These are phyloP conservation scores for Synergus gifuensis DNA, from an alignment of 2,888 invertebrate genomes.

Conservation along the genomic window DNA sequence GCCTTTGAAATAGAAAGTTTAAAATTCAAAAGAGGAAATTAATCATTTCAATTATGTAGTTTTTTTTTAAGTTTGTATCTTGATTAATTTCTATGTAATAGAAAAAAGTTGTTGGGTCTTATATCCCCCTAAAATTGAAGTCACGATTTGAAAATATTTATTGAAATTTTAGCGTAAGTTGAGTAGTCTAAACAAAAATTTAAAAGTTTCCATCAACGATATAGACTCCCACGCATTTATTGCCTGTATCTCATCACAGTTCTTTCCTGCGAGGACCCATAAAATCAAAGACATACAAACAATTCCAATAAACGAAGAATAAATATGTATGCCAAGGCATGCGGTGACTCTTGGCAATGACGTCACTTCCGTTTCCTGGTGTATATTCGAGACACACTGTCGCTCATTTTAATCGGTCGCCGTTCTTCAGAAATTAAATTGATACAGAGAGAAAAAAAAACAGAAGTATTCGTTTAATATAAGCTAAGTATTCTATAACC, in stretches of 20 bases:
- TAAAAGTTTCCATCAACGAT: not conserved
- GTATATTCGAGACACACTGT: conserved; percentile 61
- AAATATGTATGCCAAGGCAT: conserved; percentile 61
- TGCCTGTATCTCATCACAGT: not conserved
- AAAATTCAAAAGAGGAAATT: too few species aligned
- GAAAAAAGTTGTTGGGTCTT: not conserved
- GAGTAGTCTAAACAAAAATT: not conserved
- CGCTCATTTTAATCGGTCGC: conserved; percentile 69
- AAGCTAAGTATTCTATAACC: conserved; percentile 3
- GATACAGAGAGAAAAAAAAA: not conserved
- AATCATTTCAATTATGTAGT: too few species aligned
- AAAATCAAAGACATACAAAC: conserved; percentile 65
- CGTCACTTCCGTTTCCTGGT: conserved; percentile 75
- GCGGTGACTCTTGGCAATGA: conserved; percentile 61
- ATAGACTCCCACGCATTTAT: not conserved
- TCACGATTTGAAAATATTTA: not conserved
- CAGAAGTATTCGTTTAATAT: not conserved
- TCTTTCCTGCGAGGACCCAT: conserved; percentile 9
- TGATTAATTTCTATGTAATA: not conserved
- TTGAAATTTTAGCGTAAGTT: not conserved
- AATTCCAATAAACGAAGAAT: conserved; percentile 70
- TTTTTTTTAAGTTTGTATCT: too few species aligned
- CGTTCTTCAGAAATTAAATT: conserved; percentile 43
- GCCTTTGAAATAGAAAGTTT: too few species aligned
- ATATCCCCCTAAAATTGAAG: not conserved